Percentiles rank a stretch among this genome's conserved stretches.
These are phyloP conservation scores for Agriotes lineatus DNA, from an alignment of 2,888 invertebrate genomes.

Conservation along the genomic window DNA sequence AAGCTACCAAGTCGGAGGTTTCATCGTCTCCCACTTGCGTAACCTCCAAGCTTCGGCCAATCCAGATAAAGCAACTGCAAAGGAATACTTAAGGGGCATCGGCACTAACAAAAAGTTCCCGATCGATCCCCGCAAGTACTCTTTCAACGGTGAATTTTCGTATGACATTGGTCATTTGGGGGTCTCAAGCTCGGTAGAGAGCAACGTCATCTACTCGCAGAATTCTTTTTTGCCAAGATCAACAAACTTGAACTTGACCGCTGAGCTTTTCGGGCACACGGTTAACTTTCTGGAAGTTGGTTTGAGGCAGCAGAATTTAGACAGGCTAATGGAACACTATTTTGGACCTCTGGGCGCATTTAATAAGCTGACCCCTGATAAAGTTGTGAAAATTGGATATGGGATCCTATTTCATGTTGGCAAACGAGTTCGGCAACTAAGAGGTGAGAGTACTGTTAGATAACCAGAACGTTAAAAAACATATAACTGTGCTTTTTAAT, in stretches of 20 bases:
- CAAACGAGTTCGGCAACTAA: conserved; percentile 62
- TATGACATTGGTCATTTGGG: conserved; percentile 79
- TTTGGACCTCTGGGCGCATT: conserved; percentile 80
- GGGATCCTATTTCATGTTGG: conserved; percentile 67
- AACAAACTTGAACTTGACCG: conserved; percentile 78
- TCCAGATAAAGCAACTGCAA: conserved; percentile 75
- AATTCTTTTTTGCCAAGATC: conserved; percentile 85
- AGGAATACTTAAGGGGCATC: conserved; percentile 69
- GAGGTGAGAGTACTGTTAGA: conserved; percentile 59
- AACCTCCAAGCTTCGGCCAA: conserved; percentile 83
- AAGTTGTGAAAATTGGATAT: conserved; percentile 63
- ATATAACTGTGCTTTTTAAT: no score
- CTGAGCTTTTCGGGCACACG: conserved; percentile 82
- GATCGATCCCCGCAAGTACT: conserved; percentile 84
- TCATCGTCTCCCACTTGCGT: conserved; percentile 83
- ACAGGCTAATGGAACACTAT: conserved; percentile 79
- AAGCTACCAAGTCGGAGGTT: conserved; percentile 91
- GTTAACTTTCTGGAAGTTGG: conserved; percentile 84
- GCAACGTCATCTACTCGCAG: conserved; percentile 85
- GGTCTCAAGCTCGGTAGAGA: conserved; percentile 76
- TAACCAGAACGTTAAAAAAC: no score
- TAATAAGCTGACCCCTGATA: conserved; percentile 67
- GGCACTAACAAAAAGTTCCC: conserved; percentile 69
- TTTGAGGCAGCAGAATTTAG: conserved; percentile 82
- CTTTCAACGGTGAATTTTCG: conserved; percentile 81